These are phyloP conservation scores for Plebejus anna DNA, from an alignment of 2,888 invertebrate genomes.

Conservation along the genomic window DNA sequence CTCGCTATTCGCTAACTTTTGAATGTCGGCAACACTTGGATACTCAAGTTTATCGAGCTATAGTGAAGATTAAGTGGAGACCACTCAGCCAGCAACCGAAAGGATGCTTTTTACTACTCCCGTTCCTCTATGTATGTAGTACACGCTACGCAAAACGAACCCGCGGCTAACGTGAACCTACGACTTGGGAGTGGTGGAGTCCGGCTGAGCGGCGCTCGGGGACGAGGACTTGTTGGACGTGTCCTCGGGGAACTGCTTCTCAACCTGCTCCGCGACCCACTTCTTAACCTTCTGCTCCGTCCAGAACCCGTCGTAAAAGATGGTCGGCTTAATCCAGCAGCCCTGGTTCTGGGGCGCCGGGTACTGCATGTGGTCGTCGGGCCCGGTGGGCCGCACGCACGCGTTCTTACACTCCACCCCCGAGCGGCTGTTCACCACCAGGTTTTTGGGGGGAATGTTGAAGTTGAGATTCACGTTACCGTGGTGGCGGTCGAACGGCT, in stretches of 20 bases:
- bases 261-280: constrained; percentile 76
- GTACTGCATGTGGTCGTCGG: constrained; percentile 51
- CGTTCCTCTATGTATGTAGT: constrained; percentile 19
- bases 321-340: constrained; percentile 74
- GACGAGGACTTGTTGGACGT: constrained; percentile 44
- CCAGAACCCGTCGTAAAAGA: constrained; percentile 77
- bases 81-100: constrained; percentile 1
- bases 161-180: constrained; percentile 30
- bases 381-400: constrained; percentile 42
- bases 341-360: constrained; percentile 55
- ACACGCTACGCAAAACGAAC: background rate
- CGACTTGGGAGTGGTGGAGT: constrained; percentile 40
- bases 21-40: background rate
- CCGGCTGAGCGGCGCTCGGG: constrained; percentile 41
- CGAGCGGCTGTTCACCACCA: constrained; percentile 59
- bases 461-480: constrained; percentile 68
- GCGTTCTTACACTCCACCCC: constrained; percentile 55
- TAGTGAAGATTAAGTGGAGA: background rate
- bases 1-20: background rate
- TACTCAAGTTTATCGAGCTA: background rate
- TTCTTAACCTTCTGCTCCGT: constrained; percentile 77
- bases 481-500: constrained; percentile 58
- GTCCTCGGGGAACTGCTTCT: constrained; percentile 71
- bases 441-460: constrained; percentile 66
- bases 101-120: constrained; percentile 14